Evolutionary conservation across 2,113 vertebrate genomes (phyloP).

Genomic region (Chrysemys picta): DNA sequence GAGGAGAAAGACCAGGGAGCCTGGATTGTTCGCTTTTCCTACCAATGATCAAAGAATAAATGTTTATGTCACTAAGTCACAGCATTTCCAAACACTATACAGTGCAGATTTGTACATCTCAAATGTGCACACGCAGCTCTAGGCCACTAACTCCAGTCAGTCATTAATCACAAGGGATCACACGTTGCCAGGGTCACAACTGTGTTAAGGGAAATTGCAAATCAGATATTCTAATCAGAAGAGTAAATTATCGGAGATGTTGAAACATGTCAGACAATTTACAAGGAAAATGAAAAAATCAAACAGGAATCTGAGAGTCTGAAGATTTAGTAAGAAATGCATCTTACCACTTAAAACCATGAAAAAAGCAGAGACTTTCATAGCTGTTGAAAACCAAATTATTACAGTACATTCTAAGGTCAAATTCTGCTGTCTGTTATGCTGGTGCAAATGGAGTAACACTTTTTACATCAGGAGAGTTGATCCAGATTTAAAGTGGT

Average conservation of each 20-base stretch:
- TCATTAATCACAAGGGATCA: conserved; percentile 4
- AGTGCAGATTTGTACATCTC: neutral
- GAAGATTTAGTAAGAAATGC: neutral
- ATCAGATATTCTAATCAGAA: neutral
- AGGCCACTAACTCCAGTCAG: neutral
- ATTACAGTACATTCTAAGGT: neutral
- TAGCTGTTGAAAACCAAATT: neutral
- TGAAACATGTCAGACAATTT: neutral
- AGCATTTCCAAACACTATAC: neutral
- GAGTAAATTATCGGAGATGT: neutral
- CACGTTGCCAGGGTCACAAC: neutral
- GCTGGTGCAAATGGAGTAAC: neutral
- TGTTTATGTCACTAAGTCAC: conserved; percentile 44
- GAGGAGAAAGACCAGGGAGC: conserved; percentile 41
- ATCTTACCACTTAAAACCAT: neutral
- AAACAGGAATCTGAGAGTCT: neutral
- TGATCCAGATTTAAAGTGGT: neutral
- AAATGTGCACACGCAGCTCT: neutral
- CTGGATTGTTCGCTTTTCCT: conserved; percentile 2
- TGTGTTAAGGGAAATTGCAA: neutral
- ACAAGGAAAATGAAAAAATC: neutral
- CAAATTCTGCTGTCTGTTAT: neutral
- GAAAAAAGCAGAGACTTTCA: accelerated
- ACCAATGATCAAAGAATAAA: conserved; percentile 24
- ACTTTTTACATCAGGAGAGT: neutral